These are phyloP conservation scores for Himalopsyche phryganea DNA, from an alignment of 1,140 invertebrate genomes.

Conservation along the genomic window DNA sequence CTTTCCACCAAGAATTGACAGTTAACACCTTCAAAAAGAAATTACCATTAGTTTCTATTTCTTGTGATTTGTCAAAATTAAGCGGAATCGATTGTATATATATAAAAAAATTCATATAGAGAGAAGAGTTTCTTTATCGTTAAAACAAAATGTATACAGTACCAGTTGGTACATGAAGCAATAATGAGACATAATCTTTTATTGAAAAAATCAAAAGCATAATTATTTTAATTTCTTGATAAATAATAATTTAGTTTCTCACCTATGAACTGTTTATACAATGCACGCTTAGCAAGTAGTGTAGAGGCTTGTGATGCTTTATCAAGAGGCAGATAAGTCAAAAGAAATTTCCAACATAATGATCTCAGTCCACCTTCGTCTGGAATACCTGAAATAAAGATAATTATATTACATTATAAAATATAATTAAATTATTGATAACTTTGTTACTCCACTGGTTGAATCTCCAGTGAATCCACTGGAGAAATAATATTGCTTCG, in stretches of 20 bases:
- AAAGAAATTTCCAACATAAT: conserved; percentile 77
- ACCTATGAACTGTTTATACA: conserved; percentile 84
- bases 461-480: background rate
- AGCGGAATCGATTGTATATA: background rate
- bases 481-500: background rate
- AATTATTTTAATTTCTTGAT: background rate
- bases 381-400: conserved; percentile 65
- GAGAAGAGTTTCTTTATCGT: background rate
- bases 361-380: conserved; percentile 74
- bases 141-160: background rate
- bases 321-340: conserved; percentile 75
- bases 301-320: conserved; percentile 62
- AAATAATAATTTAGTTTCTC: conserved; percentile 37
- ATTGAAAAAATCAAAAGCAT: background rate
- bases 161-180: background rate
- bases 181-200: background rate
- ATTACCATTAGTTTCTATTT: too few species aligned
- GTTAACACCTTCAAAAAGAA: too few species aligned
- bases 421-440: conserved; percentile 7
- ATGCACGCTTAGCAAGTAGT: conserved; percentile 65
- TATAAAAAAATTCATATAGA: background rate
- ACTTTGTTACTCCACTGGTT: too few species aligned
- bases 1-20: too few species aligned
- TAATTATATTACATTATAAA: conserved; percentile 22
- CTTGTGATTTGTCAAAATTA: too few species aligned